These are phyloP conservation scores for Exephanes ischioxanthus DNA, from an alignment of 2,888 invertebrate species.

Conservation along the genomic window DNA sequence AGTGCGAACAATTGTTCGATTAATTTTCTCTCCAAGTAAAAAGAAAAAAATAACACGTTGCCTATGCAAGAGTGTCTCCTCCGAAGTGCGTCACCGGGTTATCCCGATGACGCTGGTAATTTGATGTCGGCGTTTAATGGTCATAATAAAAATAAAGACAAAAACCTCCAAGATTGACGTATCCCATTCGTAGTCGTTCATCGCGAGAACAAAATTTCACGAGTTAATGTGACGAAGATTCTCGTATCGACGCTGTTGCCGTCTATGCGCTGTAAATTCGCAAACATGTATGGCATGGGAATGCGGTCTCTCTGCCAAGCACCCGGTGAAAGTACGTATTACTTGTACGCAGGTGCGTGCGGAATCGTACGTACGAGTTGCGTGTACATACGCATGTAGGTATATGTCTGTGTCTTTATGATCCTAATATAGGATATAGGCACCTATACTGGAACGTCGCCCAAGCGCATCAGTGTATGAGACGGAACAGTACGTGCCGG, in stretches of 20 bases:
- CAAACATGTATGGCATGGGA: slow-evolving; percentile 8
- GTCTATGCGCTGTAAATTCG: neutral
- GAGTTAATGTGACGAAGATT: neutral
- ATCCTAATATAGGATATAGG: neutral
- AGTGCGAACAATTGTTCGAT: neutral
- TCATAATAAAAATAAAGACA: neutral
- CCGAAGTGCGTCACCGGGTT: neutral
- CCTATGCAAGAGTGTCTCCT: neutral
- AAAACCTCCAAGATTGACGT: neutral
- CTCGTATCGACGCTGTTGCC: neutral
- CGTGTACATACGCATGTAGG: neutral
- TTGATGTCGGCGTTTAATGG: neutral
- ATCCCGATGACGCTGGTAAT: neutral
- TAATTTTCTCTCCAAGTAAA: neutral
- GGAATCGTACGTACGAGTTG: slow-evolving; percentile 14
- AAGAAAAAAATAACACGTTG: neutral
- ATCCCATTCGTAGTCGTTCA: neutral
- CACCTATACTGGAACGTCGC: slow-evolving; percentile 23
- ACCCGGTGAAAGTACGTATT: slow-evolving; percentile 73
- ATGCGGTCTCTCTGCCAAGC: slow-evolving; percentile 59
- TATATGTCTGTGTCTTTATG: neutral
- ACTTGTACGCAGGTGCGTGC: slow-evolving; percentile 62
- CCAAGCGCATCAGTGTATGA: slow-evolving; percentile 26
- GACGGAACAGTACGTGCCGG: slow-evolving; percentile 40
- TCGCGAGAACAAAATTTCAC: neutral